Conservation (phyloP, 2,797 vertebrate genomes). For the Sebastes hubbsi region DNA sequence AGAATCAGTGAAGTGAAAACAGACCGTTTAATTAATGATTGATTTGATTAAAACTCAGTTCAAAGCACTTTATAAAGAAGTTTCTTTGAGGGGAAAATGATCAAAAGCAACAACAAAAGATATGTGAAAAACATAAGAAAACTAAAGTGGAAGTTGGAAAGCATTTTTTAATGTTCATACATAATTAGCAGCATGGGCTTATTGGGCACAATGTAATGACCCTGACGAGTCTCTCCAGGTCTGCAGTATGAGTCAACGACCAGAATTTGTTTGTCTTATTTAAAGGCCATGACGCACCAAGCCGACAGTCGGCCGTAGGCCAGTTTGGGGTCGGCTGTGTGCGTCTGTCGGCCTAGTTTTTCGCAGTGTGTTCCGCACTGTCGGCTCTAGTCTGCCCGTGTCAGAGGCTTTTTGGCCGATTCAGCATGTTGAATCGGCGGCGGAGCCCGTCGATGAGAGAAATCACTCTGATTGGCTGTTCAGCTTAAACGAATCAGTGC, state of each 20-base stretch:
- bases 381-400: too few species aligned
- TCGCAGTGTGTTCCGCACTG: too few species aligned
- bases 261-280: background rate
- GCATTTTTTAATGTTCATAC: background rate
- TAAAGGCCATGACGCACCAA: too few species aligned
- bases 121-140: background rate
- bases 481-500: too few species aligned
- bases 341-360: too few species aligned
- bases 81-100: background rate
- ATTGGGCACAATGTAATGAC: background rate
- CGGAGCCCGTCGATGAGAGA: too few species aligned
- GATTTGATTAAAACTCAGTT: background rate
- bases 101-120: background rate
- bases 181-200: background rate
- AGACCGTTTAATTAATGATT: background rate
- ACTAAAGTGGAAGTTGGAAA: background rate
- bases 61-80: background rate
- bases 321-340: too few species aligned
- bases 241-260: background rate
- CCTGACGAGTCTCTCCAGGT: too few species aligned
- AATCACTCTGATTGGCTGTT: too few species aligned
- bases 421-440: too few species aligned
- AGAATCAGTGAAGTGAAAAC: background rate
- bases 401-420: too few species aligned
- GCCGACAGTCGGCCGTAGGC: too few species aligned